A percentile compares a stretch with the other conserved stretches of the same genome.
Evolutionary conservation across 2,113 vertebrate species (phyloP).

Genomic region (Muntiacus reevesi): DNA sequence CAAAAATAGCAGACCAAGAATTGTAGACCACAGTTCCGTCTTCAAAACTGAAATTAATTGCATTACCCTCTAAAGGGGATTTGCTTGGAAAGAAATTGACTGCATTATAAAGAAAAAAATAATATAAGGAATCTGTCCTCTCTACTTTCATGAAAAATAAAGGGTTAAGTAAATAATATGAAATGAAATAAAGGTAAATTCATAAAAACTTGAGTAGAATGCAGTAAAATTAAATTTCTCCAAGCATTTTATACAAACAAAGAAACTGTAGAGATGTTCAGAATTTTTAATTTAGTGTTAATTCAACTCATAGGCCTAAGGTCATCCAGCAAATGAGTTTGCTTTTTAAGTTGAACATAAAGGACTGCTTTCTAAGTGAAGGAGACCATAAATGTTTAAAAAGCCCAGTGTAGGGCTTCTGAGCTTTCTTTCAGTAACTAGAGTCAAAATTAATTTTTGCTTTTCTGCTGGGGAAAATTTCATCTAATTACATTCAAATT

Average conservation of each 20-base stretch:
- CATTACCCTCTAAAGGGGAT: neutral
- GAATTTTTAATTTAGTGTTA: slow-evolving; percentile 30
- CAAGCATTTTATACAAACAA: neutral
- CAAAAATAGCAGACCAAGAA: neutral
- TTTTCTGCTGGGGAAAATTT: slow-evolving; percentile 56
- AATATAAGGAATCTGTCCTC: neutral
- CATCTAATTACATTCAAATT: slow-evolving; percentile 60
- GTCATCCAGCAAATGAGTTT: neutral
- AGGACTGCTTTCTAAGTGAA: slow-evolving; percentile 29
- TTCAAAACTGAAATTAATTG: slow-evolving; percentile 41
- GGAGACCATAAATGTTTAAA: slow-evolving; percentile 41
- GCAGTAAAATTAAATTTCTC: neutral
- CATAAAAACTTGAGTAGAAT: slow-evolving; percentile 21
- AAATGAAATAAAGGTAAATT: slow-evolving; percentile 25
- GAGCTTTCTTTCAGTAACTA: slow-evolving; percentile 30
- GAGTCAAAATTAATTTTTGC: slow-evolving; percentile 50
- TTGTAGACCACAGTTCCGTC: neutral
- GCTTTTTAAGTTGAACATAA: slow-evolving; percentile 16
- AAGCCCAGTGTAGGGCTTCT: neutral
- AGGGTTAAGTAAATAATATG: slow-evolving; percentile 4
- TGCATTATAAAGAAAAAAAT: neutral
- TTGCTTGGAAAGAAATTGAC: neutral
- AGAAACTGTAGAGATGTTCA: slow-evolving; percentile 10
- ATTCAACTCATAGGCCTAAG: slow-evolving; percentile 11
- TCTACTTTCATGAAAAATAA: neutral